phyloP scores from a whole-genome alignment of 2,797 vertebrate species.

The Rhincodon typus region DNA sequence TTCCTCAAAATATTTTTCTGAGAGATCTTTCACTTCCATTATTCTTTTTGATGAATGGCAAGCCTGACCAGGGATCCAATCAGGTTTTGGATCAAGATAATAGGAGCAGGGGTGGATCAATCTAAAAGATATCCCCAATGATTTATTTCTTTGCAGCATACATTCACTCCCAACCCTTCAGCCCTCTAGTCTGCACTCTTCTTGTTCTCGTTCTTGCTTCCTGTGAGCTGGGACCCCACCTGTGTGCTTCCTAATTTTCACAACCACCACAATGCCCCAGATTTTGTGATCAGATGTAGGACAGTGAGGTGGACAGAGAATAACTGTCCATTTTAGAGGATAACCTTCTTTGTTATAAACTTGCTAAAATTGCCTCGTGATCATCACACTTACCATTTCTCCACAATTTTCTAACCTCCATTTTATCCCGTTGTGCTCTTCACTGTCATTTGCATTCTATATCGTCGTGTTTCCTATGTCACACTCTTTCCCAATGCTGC shows the following conservation, averaged over 20 bases:
- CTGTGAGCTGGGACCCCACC: not conserved
- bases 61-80: not conserved
- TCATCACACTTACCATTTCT: not conserved
- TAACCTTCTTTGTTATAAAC: not conserved
- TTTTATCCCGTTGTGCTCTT: not conserved
- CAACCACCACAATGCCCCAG: not conserved
- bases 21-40: not conserved
- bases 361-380: not conserved
- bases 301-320: not conserved
- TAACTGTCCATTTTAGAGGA: not conserved
- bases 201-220: not conserved
- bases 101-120: not conserved
- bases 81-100: not conserved
- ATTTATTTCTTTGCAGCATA: not conserved
- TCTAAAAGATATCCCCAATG: not conserved
- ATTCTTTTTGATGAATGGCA: not conserved
- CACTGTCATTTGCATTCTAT: not conserved
- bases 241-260: not conserved
- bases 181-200: not conserved
- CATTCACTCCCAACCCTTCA: not conserved
- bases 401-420: not conserved
- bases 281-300: not conserved
- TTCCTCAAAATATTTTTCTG: not conserved
- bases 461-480: not conserved
- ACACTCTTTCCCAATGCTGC: too few relatives aligned